These are phyloP conservation scores for Rhagologus leucostigma DNA, from an alignment of 2,113 vertebrate genomes.

Conservation along the genomic window DNA sequence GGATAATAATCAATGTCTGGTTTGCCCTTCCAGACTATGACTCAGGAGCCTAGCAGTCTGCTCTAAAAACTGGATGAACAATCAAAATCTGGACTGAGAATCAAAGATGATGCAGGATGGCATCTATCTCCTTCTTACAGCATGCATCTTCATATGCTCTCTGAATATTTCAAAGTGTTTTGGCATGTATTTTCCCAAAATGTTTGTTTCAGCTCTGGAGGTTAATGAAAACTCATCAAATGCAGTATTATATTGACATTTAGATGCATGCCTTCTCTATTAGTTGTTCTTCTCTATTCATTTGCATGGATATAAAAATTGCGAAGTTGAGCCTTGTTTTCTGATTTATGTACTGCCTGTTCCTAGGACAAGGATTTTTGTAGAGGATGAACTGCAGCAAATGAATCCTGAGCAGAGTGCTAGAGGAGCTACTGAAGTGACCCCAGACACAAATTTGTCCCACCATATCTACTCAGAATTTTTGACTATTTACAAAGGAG, in stretches of 20 bases:
- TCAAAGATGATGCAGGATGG: background rate
- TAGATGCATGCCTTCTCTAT: background rate
- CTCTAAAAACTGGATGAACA: background rate
- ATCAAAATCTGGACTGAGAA: background rate
- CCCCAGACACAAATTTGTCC: background rate
- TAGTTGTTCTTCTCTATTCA: background rate
- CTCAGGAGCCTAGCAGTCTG: background rate
- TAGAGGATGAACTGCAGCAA: background rate
- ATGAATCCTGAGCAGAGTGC: background rate
- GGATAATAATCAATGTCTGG: background rate
- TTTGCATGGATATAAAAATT: background rate
- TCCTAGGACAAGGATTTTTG: background rate
- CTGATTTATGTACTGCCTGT: background rate
- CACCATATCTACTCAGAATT: background rate
- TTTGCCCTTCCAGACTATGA: background rate
- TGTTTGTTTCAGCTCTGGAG: background rate
- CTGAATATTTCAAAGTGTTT: background rate
- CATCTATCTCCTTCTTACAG: background rate
- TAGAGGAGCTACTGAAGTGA: background rate
- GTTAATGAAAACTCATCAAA: slow-evolving; percentile 17
- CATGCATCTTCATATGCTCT: background rate
- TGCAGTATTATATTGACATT: background rate
- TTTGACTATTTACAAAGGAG: slow-evolving; percentile 10
- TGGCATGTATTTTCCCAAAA: background rate
- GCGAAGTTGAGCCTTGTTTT: background rate